Base-by-base conservation (phyloP, 2,797 vertebrate genomes). In the Hyperoplus immaculatus region DNA sequence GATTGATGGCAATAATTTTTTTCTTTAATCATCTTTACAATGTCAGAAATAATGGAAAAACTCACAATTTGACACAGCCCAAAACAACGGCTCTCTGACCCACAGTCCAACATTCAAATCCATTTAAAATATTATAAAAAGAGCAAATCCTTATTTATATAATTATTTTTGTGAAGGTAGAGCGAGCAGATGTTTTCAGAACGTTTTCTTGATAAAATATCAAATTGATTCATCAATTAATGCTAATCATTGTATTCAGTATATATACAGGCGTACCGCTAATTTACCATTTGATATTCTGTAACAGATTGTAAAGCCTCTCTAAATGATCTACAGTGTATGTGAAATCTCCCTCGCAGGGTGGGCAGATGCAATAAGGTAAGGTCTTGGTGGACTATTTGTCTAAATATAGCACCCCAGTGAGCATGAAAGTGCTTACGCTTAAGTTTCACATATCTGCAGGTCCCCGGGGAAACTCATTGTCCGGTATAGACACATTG, bases 331-430 rank as follows among this genome's bases (percentile, higher is more conserved):
- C 21, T 60, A 6, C 4, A 67, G 8, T 16, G 8, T 11, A 57
- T 38, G n/a, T 64, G 9, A 58, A 62, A 69, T 18, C 15, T 53
- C 46, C 36, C 18, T 65, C 43, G 15, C 49, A 45, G 45, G 57
- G 18, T 54, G 15, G 36, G 21, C 18, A 43, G 56, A 43, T 59
- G 55, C 10, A 13, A 59, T 36, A 56, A 38, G 45, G 36, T 51
- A 61, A 64, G 63, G 77, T 81, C 57, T 53, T 16, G 47, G 60
- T 12, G 42, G 61, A 62, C 62, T 55, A 53, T 80, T 72, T 85
- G 59, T 84, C 82, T 80, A 86, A 88, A 89, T 56, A 89, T 82
- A 86, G 80, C 43, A 69, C 72, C 75, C 77, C 62, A 79, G 70
- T 81, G 76, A 56, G 82, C 65, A 68, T 79, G 68, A 56, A 90